Percentiles rank a stretch among this genome's conserved stretches.
These are phyloP conservation scores for Myotis pilosus DNA, from an alignment of 2,797 vertebrate genomes.

Conservation along the genomic window DNA sequence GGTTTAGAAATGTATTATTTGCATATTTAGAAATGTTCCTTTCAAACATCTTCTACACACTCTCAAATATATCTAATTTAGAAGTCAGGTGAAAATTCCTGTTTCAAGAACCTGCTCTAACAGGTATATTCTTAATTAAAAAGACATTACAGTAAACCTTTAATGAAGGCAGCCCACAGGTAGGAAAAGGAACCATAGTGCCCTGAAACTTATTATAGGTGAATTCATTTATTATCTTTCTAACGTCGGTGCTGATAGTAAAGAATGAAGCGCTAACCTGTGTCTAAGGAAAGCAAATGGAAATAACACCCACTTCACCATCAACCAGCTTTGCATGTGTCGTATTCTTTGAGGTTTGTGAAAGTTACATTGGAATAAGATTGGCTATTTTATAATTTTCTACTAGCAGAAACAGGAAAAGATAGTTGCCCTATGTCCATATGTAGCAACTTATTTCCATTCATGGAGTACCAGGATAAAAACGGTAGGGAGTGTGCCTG, in stretches of 20 bases:
- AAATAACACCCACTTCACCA: not conserved
- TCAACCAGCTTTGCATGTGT: not conserved
- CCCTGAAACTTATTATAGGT: not conserved
- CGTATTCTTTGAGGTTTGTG: not conserved
- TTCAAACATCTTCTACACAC: not conserved
- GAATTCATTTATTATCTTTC: not conserved
- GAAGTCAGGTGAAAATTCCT: not conserved
- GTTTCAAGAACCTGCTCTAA: not conserved
- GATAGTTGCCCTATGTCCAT: not conserved
- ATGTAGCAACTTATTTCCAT: not conserved
- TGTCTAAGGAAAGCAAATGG: not conserved
- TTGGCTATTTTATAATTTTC: not conserved
- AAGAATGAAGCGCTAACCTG: not conserved
- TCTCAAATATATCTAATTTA: not conserved
- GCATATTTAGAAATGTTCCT: slow-evolving; percentile 24
- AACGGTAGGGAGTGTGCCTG: not conserved
- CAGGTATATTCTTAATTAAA: not conserved
- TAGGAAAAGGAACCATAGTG: not conserved
- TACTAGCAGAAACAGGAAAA: not conserved
- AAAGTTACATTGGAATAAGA: not conserved
- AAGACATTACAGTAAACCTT: not conserved
- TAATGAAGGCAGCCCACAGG: accelerated
- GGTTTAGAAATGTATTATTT: slow-evolving; percentile 43
- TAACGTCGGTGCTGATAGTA: not conserved
- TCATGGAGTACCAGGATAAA: not conserved